Evolutionary conservation across 1,140 invertebrate genomes (phyloP).

Genomic region (Psix sp.): DNA sequence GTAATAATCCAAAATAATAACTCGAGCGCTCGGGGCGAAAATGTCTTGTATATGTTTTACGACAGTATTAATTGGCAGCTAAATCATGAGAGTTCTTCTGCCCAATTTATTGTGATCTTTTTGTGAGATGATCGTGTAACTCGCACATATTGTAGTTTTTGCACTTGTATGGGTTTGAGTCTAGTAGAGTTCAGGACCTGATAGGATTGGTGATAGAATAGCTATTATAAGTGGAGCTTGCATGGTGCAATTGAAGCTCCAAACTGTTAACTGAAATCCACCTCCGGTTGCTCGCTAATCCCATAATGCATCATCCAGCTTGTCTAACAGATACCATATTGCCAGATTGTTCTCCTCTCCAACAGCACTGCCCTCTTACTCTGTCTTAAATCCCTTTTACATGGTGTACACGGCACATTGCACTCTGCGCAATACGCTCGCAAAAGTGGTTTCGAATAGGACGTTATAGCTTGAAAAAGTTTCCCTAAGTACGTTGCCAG

Average conservation of each 20-base stretch:
- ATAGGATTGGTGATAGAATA: too few relatives aligned
- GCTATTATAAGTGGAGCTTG: constrained; percentile 40
- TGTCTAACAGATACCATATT: constrained; percentile 47
- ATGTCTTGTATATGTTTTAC: too few relatives aligned
- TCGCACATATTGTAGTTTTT: too few relatives aligned
- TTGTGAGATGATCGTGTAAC: too few relatives aligned
- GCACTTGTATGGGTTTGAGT: too few relatives aligned
- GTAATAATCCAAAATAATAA: too few relatives aligned
- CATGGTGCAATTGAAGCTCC: constrained; percentile 35
- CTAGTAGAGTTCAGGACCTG: too few relatives aligned
- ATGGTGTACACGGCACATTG: constrained; percentile 34
- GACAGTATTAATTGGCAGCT: too few relatives aligned
- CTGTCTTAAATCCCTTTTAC: constrained; percentile 50
- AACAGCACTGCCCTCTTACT: constrained; percentile 18
- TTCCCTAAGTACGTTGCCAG: constrained; percentile 49
- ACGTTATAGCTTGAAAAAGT: constrained; percentile 54
- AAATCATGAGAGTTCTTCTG: too few relatives aligned
- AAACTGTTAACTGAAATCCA: constrained; percentile 47
- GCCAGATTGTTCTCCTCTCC: constrained; percentile 29
- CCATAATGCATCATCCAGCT: constrained; percentile 52
- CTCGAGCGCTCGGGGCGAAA: too few relatives aligned
- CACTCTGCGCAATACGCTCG: constrained; percentile 38
- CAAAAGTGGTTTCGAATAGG: constrained; percentile 54
- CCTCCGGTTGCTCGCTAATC: constrained; percentile 47
- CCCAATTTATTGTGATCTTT: too few relatives aligned